Conservation (phyloP, 2,113 vertebrate species). For the Myrmecobius fasciatus region DNA sequence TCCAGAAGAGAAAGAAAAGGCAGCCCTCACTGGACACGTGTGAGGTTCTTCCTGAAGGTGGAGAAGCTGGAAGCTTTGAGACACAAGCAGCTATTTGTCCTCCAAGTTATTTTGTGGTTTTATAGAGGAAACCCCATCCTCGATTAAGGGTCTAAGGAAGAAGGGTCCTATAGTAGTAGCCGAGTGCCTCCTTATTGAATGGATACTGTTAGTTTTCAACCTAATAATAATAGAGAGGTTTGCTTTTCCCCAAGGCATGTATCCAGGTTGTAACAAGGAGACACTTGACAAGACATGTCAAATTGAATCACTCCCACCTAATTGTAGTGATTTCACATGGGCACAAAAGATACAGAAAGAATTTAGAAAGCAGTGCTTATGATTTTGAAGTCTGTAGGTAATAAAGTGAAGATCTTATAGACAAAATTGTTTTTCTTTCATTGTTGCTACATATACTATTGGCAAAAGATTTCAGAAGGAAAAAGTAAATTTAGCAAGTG, state of each 20-base stretch:
- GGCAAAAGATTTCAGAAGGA: background rate
- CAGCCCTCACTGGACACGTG: background rate
- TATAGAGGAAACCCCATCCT: background rate
- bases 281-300: constrained; percentile 1
- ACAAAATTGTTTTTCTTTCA: background rate
- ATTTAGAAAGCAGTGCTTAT: background rate
- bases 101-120: background rate
- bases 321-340: background rate
- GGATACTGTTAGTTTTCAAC: background rate
- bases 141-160: background rate
- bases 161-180: background rate
- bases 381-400: background rate
- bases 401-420: background rate
- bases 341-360: background rate
- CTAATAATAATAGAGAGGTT: background rate
- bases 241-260: background rate
- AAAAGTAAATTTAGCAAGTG: background rate
- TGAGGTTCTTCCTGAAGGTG: background rate
- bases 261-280: background rate
- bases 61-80: background rate
- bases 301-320: background rate
- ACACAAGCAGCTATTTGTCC: background rate
- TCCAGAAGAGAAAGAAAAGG: background rate
- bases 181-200: background rate
- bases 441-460: background rate